Evolutionary conservation across 2,888 invertebrate genomes (phyloP), one percentile per base, ranked within the genome.

Genomic region (Portevinia maculata): DNA sequence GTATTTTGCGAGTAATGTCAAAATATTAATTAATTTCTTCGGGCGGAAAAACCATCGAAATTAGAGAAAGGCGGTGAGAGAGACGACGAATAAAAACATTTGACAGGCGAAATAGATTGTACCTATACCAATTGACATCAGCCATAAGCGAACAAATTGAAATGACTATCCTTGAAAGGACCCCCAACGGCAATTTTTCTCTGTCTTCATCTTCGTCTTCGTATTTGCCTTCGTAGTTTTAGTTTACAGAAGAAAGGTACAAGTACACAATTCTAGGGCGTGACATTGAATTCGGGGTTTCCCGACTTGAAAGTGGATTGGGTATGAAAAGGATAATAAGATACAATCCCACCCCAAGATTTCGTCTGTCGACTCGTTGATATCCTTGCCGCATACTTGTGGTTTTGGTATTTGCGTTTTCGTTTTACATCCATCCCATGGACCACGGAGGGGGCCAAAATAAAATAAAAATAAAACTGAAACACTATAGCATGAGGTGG

Each of bases 1-100:
- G n/a, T 59, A 64, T 50, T 57, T 60, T 30, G 37, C 28, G 48
- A 28, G 67, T 74, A 46, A 41, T 62, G 44, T 69, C 55, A 48
- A 79, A 79, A 74, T 74, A 74, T 79, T 74, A 74, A 79, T 79
- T 69, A 79, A 79, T 79, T 79, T 64, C 69, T 39, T 62, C 64
- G 32, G 30, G 52, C 19, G 39, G 50, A 70, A 44, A 7, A 19
- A 55, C 44, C 44, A 34, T 28, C 60, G 17, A 11, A 69, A 39
- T 24, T 5, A 19, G 19, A 24, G 19, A 53, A 17, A 13, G 19
- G 17, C 24, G 44, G 15, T 39, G n/a, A 15, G 13, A 6, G 15
- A n/a, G 13, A 13, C 39, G 15, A 8, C 13, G 11, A 79, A 53
- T 65, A 55, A 79, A 57, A 74, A 69, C 57, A 59, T 67, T 73